These are phyloP conservation scores for Hyperopisus bebe DNA, from an alignment of 2,113 vertebrate genomes.

Conservation along the genomic window DNA sequence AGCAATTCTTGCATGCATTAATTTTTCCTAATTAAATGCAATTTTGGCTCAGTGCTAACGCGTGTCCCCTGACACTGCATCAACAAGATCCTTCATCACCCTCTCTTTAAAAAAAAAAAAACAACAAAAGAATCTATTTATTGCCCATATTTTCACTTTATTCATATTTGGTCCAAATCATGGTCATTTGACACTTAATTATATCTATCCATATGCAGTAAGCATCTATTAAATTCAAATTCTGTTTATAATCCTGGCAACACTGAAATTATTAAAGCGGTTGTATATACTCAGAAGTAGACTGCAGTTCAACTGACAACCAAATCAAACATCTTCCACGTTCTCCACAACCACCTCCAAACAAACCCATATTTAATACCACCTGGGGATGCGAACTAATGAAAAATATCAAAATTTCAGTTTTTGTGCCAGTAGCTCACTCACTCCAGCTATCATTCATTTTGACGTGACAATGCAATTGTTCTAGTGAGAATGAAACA, in stretches of 20 bases:
- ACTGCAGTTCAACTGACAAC: not conserved
- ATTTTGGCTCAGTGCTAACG: not conserved
- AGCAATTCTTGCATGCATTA: not conserved
- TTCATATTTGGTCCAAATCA: not conserved
- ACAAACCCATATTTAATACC: not conserved
- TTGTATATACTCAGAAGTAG: not conserved
- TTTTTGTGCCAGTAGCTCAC: not conserved
- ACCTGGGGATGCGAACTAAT: not conserved
- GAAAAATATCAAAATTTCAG: not conserved
- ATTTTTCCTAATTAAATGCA: not conserved
- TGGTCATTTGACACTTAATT: not conserved
- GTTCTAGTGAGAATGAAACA: not conserved
- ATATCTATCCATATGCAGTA: not conserved
- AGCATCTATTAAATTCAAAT: not conserved
- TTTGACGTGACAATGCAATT: not conserved
- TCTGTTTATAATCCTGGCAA: not conserved
- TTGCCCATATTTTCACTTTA: not conserved
- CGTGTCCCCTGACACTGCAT: not conserved
- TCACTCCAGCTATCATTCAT: not conserved
- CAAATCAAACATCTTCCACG: not conserved
- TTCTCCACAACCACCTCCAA: not conserved
- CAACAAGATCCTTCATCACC: not conserved
- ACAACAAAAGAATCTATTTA: not conserved
- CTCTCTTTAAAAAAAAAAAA: not conserved
- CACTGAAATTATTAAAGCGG: not conserved